phyloP scores from a whole-genome alignment of 2,797 vertebrate genomes.

The Fundulus diaphanus region DNA sequence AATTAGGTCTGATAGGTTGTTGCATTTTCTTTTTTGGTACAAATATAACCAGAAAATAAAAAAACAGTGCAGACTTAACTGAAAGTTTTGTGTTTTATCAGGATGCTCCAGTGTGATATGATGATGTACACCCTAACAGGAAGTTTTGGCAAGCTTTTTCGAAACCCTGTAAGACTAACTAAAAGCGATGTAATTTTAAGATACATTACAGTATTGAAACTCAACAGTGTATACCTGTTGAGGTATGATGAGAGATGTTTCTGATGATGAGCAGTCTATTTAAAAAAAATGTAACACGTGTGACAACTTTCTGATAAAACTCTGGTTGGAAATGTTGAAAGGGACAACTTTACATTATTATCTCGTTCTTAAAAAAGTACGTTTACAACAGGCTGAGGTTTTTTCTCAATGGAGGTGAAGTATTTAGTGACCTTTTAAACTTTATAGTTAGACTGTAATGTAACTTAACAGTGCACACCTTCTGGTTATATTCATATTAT shows the following conservation, averaged over 20 bases:
- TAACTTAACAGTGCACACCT: not conserved
- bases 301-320: not conserved
- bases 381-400: not conserved
- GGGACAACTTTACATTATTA: not conserved
- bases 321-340: not conserved
- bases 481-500: not conserved
- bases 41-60: not conserved
- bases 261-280: not conserved
- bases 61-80: not conserved
- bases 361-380: not conserved
- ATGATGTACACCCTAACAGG: not conserved
- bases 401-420: not conserved
- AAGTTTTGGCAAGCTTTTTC: not conserved
- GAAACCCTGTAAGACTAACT: too few relatives aligned
- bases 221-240: too few relatives aligned
- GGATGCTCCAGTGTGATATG: not conserved
- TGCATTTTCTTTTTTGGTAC: not conserved
- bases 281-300: not conserved
- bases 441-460: not conserved
- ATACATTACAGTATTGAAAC: too few relatives aligned
- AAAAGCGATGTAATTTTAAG: too few relatives aligned
- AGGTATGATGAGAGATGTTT: too few relatives aligned
- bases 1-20: not conserved
- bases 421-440: not conserved
- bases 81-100: not conserved